Base-by-base conservation (phyloP, 2,888 invertebrate species). In the Drosophila histrio region DNA sequence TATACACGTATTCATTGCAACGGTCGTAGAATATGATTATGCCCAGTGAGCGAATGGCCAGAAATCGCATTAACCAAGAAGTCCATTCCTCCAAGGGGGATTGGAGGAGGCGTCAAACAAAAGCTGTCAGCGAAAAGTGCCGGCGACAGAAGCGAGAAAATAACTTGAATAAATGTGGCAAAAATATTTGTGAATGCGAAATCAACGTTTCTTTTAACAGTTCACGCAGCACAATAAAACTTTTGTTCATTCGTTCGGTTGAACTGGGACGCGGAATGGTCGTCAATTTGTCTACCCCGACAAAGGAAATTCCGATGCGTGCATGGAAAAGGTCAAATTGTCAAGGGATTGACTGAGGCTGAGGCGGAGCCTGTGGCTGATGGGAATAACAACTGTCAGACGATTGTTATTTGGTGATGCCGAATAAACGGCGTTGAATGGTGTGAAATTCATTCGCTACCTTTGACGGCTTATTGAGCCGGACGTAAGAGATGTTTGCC, bases 191-290 rank as follows among this genome's bases (percentile, higher is more conserved):
- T 68, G 22, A 53, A 63, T 61, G 56, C 30, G 34, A 81, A 73
- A 84, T 71, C 65, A 73, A 84, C 78, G 73, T 61, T 70, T 60
- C 53, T 57, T 63, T 77, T 39, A 61, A 58, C 59, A 64, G 49
- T 46, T 63, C 47, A 49, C 44, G 30, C 50, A 11, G 21, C 34
- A 72, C 77, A 71, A 80, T 69, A 74, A 71, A 83, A 77, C 71
- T 62, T 67, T 72, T 64, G 71, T 74, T 62, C 78, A 54, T 63
- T 65, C 19, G 19, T 38, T 79, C 66, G 44, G 49, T 39, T 66
- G 58, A 59, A 19, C 43, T 59, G 47, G 49, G 47, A 30, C 46
- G 62, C 43, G 58, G 39, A 56, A 69, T 59, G 58, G 54, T 17
- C 22, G 47, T 5, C 39, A 44, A 75, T 75, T 75, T 69, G 62